These are phyloP conservation scores for Onychorhynchus coronatus DNA, from an alignment of 2,113 vertebrate species.

Conservation along the genomic window DNA sequence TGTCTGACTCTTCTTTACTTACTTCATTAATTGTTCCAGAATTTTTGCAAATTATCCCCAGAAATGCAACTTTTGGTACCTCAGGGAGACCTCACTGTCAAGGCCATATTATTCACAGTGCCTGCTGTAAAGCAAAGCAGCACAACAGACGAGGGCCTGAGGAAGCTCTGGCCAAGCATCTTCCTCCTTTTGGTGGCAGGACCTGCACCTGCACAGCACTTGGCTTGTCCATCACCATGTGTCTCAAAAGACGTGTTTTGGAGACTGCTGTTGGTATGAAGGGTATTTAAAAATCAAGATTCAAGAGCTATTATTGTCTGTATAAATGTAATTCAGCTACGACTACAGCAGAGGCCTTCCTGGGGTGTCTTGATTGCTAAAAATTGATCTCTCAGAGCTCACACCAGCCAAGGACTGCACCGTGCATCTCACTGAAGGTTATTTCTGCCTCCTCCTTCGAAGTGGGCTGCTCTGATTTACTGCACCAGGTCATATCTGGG, in stretches of 20 bases:
- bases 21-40: slow-evolving; percentile 72
- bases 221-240: not conserved
- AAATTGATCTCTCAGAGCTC: not conserved
- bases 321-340: not conserved
- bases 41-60: slow-evolving; percentile 44
- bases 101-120: slow-evolving; percentile 14
- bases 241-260: not conserved
- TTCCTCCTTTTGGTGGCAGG: not conserved
- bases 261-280: not conserved
- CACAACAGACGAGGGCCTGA: not conserved
- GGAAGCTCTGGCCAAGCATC: not conserved
- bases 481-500: not conserved
- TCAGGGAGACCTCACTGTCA: slow-evolving; percentile 39
- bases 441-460: not conserved
- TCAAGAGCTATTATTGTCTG: not conserved
- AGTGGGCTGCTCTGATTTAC: not conserved
- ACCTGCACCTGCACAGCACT: not conserved
- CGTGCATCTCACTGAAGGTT: not conserved
- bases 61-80: slow-evolving; percentile 45
- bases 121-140: not conserved
- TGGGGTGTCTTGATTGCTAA: not conserved
- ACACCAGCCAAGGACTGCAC: not conserved
- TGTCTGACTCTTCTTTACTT: slow-evolving; percentile 36
- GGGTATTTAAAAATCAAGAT: not conserved
- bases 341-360: not conserved